These are phyloP conservation scores for Hetaerina titia DNA, from an alignment of 2,888 invertebrate genomes.

Conservation along the genomic window DNA sequence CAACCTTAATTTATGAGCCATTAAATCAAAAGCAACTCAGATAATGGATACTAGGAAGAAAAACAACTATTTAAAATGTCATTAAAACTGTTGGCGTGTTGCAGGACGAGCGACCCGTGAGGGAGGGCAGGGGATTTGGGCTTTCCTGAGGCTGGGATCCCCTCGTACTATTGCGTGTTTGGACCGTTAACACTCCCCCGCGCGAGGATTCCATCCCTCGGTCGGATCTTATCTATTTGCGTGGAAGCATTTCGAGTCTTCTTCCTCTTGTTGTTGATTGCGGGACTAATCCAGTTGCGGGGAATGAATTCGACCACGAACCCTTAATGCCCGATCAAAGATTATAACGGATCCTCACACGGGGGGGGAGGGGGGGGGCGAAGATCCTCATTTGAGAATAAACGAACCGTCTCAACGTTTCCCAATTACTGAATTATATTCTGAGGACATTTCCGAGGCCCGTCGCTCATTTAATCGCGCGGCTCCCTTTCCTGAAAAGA, in stretches of 20 bases:
- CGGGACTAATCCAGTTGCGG: neutral
- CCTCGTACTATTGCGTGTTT: constrained; percentile 3
- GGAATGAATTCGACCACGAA: constrained; percentile 20
- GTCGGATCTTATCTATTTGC: constrained; percentile 14
- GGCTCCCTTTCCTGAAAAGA: neutral
- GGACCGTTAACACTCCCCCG: constrained; percentile 34
- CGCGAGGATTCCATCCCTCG: neutral
- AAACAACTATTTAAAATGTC: no score
- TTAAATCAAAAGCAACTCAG: no score
- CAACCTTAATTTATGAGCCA: no score
- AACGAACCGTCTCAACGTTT: constrained; percentile 17
- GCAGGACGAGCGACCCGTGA: neutral
- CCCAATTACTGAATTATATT: neutral
- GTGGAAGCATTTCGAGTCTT: neutral
- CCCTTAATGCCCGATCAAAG: constrained; percentile 44
- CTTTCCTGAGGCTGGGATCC: neutral
- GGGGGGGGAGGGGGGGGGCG: neutral
- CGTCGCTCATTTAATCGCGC: neutral
- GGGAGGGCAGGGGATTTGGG: neutral
- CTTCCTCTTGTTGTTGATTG: constrained; percentile 19
- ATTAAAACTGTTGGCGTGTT: neutral
- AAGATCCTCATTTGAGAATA: neutral
- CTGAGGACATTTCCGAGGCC: neutral
- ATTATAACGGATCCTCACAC: constrained; percentile 24
- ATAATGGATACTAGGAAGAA: no score